Evolutionary conservation across 2,888 invertebrate species (phyloP).

Genomic region (Arrhopalites spinosus): DNA sequence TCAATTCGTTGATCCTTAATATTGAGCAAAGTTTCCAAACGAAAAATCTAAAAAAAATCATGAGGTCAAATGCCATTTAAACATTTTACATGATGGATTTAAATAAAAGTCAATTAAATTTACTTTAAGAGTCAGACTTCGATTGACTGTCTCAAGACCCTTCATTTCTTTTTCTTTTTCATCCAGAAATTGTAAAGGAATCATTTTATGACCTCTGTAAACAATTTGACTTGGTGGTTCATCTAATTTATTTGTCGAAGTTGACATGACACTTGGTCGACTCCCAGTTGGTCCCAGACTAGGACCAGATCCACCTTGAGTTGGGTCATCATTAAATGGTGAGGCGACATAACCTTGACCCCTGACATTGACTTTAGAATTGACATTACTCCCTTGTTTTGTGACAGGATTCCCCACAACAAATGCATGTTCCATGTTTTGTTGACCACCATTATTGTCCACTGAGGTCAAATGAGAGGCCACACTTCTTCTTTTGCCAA

Average conservation of each 20-base stretch:
- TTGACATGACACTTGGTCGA: background rate
- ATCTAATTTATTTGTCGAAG: background rate
- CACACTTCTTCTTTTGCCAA: too few relatives aligned
- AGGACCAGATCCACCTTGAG: background rate
- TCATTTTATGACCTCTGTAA: slow-evolving; percentile 59
- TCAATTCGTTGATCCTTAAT: slow-evolving; percentile 68
- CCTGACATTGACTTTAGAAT: background rate
- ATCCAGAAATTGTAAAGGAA: slow-evolving; percentile 65
- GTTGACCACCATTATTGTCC: too few relatives aligned
- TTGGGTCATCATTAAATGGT: background rate
- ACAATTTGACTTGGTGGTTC: slow-evolving; percentile 47
- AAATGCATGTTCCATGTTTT: too few relatives aligned
- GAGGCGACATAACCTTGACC: background rate
- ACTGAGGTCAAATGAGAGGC: too few relatives aligned
- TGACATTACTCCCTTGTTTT: background rate
- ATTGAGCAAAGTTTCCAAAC: slow-evolving; percentile 67
- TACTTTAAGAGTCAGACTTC: slow-evolving; percentile 66
- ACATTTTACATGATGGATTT: too few relatives aligned
- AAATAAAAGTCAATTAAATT: background rate
- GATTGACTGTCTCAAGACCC: slow-evolving; percentile 65
- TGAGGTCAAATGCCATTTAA: too few relatives aligned
- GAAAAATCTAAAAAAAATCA: slow-evolving; percentile 66
- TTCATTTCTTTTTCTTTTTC: slow-evolving; percentile 67
- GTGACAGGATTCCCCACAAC: too few relatives aligned
- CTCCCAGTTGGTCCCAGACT: background rate